Evolutionary conservation across 2,113 vertebrate species (phyloP), one percentile per base, ranked within the genome.

Genomic region (Cyprinodon tularosa): DNA sequence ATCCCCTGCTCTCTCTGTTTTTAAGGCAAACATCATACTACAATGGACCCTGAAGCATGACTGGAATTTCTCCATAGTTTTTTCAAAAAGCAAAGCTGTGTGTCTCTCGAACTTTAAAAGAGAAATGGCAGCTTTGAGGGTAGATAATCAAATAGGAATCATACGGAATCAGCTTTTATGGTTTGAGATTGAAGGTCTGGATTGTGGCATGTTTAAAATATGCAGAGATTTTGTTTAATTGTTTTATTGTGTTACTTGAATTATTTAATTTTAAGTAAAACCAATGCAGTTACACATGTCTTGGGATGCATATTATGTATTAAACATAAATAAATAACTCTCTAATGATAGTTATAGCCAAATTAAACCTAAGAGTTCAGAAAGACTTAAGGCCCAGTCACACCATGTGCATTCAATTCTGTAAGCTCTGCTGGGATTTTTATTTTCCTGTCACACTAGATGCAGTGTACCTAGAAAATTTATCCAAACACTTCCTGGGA

Each of bases 401-500:
- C 20, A 57, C 50, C 50, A 57, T 20, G 29, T 29, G 29, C 29
- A 57, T 57, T 57, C 2, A 20, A 9, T 57, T 57, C 17, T 2
- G 20, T 57, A 66, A 71, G 36, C 11, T 47, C 22, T 42, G 40
- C 29, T 29, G 29, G 29, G 29, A 29, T 29, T 29, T 29, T 29
- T 29, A 29, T 29, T 29, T 29, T 29, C 29, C 29, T 29, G 29
- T 29, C 29, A 29, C 29, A 29, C 29, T 29, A 29, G 29, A 29
- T 29, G 29, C 29, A 29, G 29, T 29, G 29, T 29, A 29, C 29
- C 29, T 29, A 57, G 14, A 20, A 47, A 72, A 45, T 63, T 47
- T 72, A 81, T 72, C 50, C 68, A 70, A 66, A 75, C 45, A 7
- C 8, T 65, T 4, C 42, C 42, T 8, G 2, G 36, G 15, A 78